Percentiles rank a stretch among this genome's conserved stretches.
Evolutionary conservation across 2,797 vertebrate species (phyloP).

Genomic region (Vireo griseus): DNA sequence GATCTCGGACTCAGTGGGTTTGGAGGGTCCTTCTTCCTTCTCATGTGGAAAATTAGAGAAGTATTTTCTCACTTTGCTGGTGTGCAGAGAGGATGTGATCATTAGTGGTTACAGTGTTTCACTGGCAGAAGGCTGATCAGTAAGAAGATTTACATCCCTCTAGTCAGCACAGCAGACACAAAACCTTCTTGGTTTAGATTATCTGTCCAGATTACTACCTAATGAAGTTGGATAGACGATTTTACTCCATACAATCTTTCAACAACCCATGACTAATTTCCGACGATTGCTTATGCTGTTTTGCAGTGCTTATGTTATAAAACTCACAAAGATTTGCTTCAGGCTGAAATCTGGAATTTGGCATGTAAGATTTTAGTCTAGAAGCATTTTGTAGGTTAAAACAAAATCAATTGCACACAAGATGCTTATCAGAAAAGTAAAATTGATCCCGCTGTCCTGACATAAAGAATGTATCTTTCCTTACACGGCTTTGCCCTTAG

Average conservation of each 20-base stretch:
- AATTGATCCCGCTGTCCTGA: conserved; percentile 6
- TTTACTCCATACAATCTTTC: not conserved
- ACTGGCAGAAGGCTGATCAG: not conserved
- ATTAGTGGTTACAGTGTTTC: not conserved
- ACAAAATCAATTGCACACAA: conserved; percentile 12
- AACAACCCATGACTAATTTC: not conserved
- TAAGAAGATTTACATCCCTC: not conserved
- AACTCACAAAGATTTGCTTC: not conserved
- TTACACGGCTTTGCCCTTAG: not conserved
- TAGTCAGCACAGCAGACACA: not conserved
- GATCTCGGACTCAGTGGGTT: not conserved
- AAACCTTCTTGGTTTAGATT: not conserved
- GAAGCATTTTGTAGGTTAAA: not conserved
- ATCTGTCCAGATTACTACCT: not conserved
- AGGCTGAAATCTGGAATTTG: not conserved
- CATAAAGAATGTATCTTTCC: not conserved
- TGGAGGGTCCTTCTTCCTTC: not conserved
- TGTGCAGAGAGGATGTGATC: not conserved
- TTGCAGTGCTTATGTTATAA: not conserved
- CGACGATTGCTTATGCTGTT: not conserved
- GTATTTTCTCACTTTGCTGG: not conserved
- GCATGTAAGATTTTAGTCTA: not conserved
- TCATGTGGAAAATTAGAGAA: not conserved
- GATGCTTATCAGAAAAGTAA: conserved; percentile 49
- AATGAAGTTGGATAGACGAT: not conserved